Conservation (phyloP, 2,797 vertebrate genomes). For the Sebastes matsubarae region DNA sequence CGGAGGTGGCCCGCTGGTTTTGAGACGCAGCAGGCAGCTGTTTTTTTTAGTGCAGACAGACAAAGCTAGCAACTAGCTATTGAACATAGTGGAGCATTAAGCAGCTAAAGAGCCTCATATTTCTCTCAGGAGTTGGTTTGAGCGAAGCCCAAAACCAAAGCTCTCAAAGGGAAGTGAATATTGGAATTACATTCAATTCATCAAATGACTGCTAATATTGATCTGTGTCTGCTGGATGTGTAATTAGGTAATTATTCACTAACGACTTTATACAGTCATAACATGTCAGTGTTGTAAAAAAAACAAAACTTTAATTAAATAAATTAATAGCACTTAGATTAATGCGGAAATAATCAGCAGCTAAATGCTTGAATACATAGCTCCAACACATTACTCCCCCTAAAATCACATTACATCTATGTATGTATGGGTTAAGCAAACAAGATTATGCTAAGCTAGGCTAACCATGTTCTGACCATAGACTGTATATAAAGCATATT, state of each 20-base stretch:
- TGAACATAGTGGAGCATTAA: no score
- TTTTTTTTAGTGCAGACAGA: no score
- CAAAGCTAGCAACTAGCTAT: no score
- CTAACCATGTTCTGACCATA: neutral
- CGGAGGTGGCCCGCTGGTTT: no score
- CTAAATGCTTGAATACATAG: neutral
- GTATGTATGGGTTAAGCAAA: no score
- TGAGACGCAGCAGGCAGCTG: no score
- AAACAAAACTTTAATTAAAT: neutral
- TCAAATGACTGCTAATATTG: neutral
- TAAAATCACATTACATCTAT: neutral
- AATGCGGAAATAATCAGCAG: neutral
- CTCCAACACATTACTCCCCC: neutral
- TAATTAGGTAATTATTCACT: neutral
- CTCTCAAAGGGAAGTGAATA: neutral
- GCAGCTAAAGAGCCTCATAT: neutral
- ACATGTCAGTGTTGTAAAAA: neutral
- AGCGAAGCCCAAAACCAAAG: neutral
- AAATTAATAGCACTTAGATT: neutral
- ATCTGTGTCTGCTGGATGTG: neutral
- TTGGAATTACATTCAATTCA: neutral
- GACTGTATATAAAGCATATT: no score
- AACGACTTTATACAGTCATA: neutral
- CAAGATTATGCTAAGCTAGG: neutral
- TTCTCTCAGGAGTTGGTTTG: neutral